Percentiles rank a stretch among this genome's conserved stretches.
Evolutionary conservation across 2,113 vertebrate genomes (phyloP).

Genomic region (Madoqua kirkii): DNA sequence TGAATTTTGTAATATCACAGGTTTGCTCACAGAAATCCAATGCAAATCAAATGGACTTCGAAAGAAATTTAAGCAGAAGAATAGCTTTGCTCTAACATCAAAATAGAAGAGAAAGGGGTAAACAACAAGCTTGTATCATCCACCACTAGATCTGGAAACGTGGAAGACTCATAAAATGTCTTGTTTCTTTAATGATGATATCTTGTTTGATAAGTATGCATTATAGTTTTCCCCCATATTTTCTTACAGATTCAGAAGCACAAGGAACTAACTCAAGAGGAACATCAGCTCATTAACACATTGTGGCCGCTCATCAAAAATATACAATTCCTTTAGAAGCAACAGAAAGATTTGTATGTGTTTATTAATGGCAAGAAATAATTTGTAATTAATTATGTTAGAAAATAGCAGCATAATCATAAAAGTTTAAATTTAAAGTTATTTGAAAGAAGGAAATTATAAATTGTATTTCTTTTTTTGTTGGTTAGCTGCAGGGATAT

Average conservation of each 20-base stretch:
- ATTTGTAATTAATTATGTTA: neutral
- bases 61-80: conserved; percentile 89
- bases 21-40: conserved; percentile 95
- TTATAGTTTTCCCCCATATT: neutral
- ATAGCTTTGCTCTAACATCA: conserved; percentile 74
- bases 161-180: conserved; percentile 34
- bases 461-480: neutral
- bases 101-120: conserved; percentile 84
- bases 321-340: conserved; percentile 83
- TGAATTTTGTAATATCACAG: conserved; percentile 68
- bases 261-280: conserved; percentile 83
- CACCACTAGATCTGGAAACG: conserved; percentile 85
- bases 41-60: conserved; percentile 93
- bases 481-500: conserved; percentile 85
- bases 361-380: conserved; percentile 44
- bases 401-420: neutral
- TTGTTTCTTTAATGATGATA: neutral
- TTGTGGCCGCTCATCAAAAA: conserved; percentile 89
- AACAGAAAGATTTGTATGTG: conserved; percentile 84
- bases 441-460: neutral
- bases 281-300: conserved; percentile 88
- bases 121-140: conserved; percentile 88
- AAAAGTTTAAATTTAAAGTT: conserved; percentile 37
- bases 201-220: neutral
- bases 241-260: conserved; percentile 69